phyloP scores from a whole-genome alignment of 2,113 vertebrate genomes.

The Xiphorhynchus elegans region DNA sequence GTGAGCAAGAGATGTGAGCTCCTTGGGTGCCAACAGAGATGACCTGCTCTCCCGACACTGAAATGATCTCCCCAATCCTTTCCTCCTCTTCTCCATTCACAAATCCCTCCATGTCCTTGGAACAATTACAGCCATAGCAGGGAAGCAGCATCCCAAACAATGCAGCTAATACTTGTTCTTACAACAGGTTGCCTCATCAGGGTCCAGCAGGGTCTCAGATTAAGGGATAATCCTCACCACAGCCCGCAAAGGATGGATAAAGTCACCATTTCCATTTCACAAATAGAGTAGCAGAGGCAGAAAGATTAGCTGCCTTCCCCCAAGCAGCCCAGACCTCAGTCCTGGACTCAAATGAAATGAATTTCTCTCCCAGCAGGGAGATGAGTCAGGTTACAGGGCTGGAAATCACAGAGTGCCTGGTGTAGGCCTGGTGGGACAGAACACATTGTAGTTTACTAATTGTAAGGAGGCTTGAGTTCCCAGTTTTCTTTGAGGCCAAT shows the following conservation, averaged over 20 bases:
- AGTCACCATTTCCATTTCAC: slow-evolving; percentile 13
- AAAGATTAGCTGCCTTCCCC: not conserved
- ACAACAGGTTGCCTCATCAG: not conserved
- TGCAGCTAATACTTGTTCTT: not conserved
- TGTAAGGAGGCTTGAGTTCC: not conserved
- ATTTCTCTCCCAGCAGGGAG: not conserved
- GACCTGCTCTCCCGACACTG: not conserved
- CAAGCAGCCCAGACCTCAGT: not conserved
- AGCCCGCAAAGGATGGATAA: not conserved
- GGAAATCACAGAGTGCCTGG: not conserved
- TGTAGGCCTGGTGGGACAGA: not conserved
- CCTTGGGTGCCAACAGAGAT: not conserved
- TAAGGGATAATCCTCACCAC: not conserved
- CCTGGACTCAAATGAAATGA: not conserved
- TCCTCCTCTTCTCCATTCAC: not conserved
- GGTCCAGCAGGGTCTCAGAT: not conserved
- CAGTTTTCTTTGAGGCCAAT: not conserved
- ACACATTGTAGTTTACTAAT: not conserved
- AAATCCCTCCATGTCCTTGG: not conserved
- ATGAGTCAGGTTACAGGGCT: not conserved
- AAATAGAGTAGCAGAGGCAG: not conserved
- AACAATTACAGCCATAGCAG: not conserved
- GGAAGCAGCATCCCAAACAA: not conserved
- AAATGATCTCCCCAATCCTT: not conserved
- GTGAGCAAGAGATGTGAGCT: not conserved